Evolutionary conservation across 2,888 invertebrate genomes (phyloP).

Genomic region (Zonitis immaculata): DNA sequence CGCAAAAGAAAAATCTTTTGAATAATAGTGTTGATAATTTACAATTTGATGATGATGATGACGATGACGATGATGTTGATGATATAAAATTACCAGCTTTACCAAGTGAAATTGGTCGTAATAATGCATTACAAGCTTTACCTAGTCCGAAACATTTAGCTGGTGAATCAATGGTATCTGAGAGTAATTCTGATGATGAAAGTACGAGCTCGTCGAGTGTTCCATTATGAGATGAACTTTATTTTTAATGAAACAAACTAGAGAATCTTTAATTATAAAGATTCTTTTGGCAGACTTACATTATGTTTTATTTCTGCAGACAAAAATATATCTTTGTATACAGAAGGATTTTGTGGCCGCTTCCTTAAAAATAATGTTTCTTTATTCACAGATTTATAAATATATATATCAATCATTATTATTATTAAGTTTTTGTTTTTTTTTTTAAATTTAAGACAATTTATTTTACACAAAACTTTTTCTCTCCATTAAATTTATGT

Average conservation of each 20-base stretch:
- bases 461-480: background rate
- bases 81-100: slow-evolving; percentile 43
- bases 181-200: slow-evolving; percentile 58
- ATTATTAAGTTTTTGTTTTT: background rate
- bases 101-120: slow-evolving; percentile 45
- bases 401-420: too few relatives aligned
- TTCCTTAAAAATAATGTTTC: too few relatives aligned
- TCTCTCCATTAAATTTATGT: background rate
- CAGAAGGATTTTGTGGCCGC: too few relatives aligned
- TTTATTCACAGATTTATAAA: too few relatives aligned
- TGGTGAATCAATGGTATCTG: slow-evolving; percentile 66
- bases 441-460: background rate
- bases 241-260: too few relatives aligned
- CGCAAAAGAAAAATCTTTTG: slow-evolving; percentile 9
- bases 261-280: too few relatives aligned
- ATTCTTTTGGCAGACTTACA: too few relatives aligned
- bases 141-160: slow-evolving; percentile 61
- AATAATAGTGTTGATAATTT: slow-evolving; percentile 19
- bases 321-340: too few relatives aligned
- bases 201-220: slow-evolving; percentile 51
- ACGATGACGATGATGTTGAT: slow-evolving; percentile 29
- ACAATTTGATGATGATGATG: slow-evolving; percentile 34
- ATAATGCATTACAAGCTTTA: slow-evolving; percentile 35
- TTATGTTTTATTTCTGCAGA: too few relatives aligned
- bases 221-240: slow-evolving; percentile 43